Evolutionary conservation across 1,140 invertebrate genomes (phyloP), one percentile per base, ranked within the genome.

Genomic region (Aporrectodea caliginosa): DNA sequence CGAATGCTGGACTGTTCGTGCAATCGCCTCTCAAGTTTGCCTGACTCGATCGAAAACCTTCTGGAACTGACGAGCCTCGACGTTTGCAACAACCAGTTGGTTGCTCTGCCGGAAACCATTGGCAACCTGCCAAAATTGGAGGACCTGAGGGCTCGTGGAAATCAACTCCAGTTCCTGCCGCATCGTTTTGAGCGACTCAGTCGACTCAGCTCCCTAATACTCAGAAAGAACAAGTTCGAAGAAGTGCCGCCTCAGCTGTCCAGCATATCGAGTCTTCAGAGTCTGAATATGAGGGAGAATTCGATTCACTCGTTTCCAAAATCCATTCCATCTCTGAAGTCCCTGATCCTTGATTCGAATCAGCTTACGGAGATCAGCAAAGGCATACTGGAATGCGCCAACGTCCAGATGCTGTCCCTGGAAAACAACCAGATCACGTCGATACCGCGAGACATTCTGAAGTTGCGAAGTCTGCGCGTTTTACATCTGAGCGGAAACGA

Each of bases 181-280:
- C 32, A 58, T 1, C 33, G 32, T 2, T 76, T 76, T 58, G 33
- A 29, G 29, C n/a, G 29, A 1, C 43, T 76, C 0, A 76, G 31
- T 22, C 34, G 31, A 35, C 43, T 76, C 0, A 76, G 29, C 27
- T 43, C 75, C 1, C 31, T 76, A 31, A 76, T 27, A 16, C 29
- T 76, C n/a, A 35, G 75, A 16, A 76, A 58, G 31, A 76, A 76
- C 75, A 14, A 58, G 75, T 43, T 76, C 35, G 35, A n/a, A n/a
- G 12, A 58, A 16, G 75, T 76, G 12, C 75, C 75, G 29, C 14
- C 1, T 35, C 29, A 30, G 43, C 43, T 76, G 43, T 29, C 32
- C 33, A 27, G 43, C 22, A 35, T 76, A 27, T 6, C 0, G 16
- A 76, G 43, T 43, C 43, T 76, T 30, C 29, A 43, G 43, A 22